Evolutionary conservation across 2,113 vertebrate species (phyloP).

Genomic region (Carassius carassius): DNA sequence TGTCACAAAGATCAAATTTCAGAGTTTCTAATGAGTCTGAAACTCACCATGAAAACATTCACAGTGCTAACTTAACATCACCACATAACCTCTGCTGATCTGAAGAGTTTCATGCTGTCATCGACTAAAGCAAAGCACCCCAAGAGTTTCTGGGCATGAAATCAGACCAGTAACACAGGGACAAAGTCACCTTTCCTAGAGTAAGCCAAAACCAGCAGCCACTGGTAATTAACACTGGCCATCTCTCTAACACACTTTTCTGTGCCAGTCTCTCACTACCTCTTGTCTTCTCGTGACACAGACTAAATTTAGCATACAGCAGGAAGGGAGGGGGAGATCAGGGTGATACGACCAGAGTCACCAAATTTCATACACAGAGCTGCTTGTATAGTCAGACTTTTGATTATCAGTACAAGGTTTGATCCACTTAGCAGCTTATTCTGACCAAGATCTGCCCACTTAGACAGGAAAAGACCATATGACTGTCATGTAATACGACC

Average conservation of each 20-base stretch:
- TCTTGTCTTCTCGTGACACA: slow-evolving; percentile 10
- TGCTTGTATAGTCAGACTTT: background rate
- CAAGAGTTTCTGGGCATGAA: slow-evolving; percentile 55
- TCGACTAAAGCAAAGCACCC: slow-evolving; percentile 53
- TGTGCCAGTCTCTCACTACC: background rate
- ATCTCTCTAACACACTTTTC: slow-evolving; percentile 12
- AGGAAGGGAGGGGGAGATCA: slow-evolving; percentile 49
- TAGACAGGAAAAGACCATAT: background rate
- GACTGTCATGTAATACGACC: no score
- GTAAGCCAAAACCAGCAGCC: slow-evolving; percentile 66
- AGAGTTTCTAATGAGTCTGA: no score
- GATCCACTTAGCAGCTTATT: no score
- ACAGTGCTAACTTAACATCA: background rate
- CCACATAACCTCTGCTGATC: background rate
- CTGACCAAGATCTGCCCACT: background rate
- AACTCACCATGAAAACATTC: no score
- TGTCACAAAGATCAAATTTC: background rate
- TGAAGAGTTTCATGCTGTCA: background rate
- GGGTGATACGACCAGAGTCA: slow-evolving; percentile 28
- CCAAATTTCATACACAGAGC: background rate
- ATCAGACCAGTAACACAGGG: slow-evolving; percentile 27
- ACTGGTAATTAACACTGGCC: slow-evolving; percentile 56
- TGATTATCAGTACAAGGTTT: no score
- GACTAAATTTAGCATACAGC: slow-evolving; percentile 50
- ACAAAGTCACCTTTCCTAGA: slow-evolving; percentile 60